Evolutionary conservation across 2,797 vertebrate genomes (phyloP).

Genomic region (Smutsia gigantea): DNA sequence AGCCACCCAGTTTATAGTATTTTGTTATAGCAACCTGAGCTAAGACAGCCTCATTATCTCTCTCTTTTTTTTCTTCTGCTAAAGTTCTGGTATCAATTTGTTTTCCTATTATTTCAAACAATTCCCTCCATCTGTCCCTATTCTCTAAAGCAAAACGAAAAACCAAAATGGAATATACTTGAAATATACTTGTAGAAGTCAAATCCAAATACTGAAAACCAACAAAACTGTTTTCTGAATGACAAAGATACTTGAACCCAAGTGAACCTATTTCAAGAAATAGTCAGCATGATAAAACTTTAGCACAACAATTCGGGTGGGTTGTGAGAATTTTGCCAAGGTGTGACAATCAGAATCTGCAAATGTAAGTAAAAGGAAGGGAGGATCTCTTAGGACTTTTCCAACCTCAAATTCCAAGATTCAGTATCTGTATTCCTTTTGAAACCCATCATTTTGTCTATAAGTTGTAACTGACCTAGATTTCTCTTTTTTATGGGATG

Average conservation of each 20-base stretch:
- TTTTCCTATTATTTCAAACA: constrained; percentile 23
- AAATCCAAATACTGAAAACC: neutral
- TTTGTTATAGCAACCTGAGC: neutral
- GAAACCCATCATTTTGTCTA: constrained; percentile 19
- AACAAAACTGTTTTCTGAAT: neutral
- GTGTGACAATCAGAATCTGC: neutral
- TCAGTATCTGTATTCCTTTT: neutral
- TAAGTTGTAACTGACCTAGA: neutral
- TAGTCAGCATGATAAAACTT: neutral
- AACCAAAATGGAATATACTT: neutral
- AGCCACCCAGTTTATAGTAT: too few species aligned
- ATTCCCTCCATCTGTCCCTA: neutral
- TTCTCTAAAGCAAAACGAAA: neutral
- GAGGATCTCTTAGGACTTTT: neutral
- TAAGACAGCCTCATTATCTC: neutral
- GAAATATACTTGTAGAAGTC: neutral
- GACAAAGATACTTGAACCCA: neutral
- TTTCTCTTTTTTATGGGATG: constrained; percentile 30
- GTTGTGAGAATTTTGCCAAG: neutral
- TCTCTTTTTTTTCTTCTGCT: neutral
- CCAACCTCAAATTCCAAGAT: neutral
- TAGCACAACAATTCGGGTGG: neutral
- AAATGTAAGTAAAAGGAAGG: neutral
- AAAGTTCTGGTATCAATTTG: neutral
- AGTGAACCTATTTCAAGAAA: neutral